Evolutionary conservation across 2,888 invertebrate genomes (phyloP), one percentile per base, ranked within the genome.

Genomic region (Drosophila mimica): DNA sequence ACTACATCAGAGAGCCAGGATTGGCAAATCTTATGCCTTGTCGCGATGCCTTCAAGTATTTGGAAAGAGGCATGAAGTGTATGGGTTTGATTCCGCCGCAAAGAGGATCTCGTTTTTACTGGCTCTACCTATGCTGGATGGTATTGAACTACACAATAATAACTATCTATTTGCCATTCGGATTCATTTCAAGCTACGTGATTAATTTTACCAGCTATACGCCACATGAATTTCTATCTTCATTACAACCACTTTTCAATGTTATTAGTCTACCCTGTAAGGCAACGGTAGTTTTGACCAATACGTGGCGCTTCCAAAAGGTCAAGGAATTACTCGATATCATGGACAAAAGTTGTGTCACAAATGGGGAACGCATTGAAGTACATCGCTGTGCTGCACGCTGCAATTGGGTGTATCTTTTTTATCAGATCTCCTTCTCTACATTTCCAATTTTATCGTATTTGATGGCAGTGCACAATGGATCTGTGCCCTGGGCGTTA

Each of bases 101-200:
- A 3, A 34, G 30, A 20, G 20, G 17, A 15, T 8, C 4, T 43
- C 11, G 25, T 11, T 51, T 4, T 30, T 59, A 53, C 40, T 31
- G 51, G n/a, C 40, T 38, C 25, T 43, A 81, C 11, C 30, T 49
- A 17, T 5, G 33, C 3, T 64, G 65, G 65, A 57, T 52, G 57
- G 2, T 9, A 30, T 20, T 3, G 2, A 5, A 13, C 3, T 0
- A 56, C n/a, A 30, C 63, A 0, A 6, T 33, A 0, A 53, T 49
- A 30, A 7, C 9, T 4, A 4, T 71, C 4, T 79, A 75, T 46
- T 0, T 82, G 7, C 87, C 90, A 1, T 9, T 59, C n/a, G 28
- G 25, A 2, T 34, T 73, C 5, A 7, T 40, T 5, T 13, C 56
- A 0, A 72, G 58, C 13, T 76, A 62, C 17, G 1, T 62, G 9